Percentiles rank a stretch among this genome's conserved stretches.
Conservation (phyloP, 2,113 vertebrate genomes). For the Ictalurus furcatus region DNA sequence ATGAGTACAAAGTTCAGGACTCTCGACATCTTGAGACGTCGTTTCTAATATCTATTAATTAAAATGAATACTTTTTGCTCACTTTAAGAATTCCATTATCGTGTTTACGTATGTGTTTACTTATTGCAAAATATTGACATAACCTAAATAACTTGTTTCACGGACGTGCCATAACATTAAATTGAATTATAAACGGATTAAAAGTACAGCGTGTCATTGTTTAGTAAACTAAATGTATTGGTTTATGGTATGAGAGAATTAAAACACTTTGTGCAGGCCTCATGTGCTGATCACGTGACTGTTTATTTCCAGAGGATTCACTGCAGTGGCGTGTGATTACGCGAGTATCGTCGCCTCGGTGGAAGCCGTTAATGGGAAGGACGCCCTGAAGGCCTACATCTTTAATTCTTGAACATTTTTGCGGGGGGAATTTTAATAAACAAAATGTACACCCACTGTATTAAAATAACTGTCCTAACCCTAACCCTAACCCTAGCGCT, state of each 20-base stretch:
- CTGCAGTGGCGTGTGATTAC: constrained; percentile 71
- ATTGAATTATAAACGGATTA: neutral
- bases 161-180: too few relatives aligned
- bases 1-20: too few relatives aligned
- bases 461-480: neutral
- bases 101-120: neutral
- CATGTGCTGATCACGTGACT: neutral
- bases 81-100: neutral
- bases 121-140: neutral
- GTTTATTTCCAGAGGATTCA: constrained; percentile 68
- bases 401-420: constrained; percentile 64
- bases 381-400: constrained; percentile 72
- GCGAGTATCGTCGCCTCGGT: constrained; percentile 72
- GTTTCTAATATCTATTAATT: neutral
- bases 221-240: neutral
- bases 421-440: neutral
- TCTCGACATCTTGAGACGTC: neutral
- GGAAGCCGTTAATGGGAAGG: constrained; percentile 68
- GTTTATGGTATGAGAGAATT: neutral
- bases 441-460: neutral
- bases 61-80: neutral
- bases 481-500: neutral
- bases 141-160: neutral
- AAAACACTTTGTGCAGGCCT: neutral
- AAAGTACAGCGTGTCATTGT: neutral